phyloP scores from a whole-genome alignment of 2,888 invertebrate genomes.

The Metacarcinus magister region DNA sequence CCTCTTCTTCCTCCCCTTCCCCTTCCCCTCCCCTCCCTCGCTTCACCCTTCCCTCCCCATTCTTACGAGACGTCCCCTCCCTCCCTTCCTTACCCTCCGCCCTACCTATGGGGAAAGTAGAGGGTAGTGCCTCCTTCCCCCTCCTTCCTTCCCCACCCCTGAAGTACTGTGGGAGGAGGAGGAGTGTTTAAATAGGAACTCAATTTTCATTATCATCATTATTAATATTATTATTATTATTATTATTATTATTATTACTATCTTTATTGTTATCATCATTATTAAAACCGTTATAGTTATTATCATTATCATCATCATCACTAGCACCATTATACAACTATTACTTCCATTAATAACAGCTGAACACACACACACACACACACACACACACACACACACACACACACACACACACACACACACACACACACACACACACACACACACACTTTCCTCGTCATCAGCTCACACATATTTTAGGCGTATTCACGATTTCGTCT shows the following conservation, averaged over 20 bases:
- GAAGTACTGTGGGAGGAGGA: neutral
- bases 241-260: no score
- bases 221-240: no score
- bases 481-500: neutral
- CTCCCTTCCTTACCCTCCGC: neutral
- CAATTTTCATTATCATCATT: no score
- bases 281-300: neutral
- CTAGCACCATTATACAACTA: no score
- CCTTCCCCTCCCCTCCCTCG: no score
- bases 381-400: neutral
- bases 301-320: no score
- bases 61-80: neutral
- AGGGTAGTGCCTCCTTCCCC: neutral
- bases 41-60: neutral
- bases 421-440: slow-evolving; percentile 34
- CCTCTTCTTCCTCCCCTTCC: no score
- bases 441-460: slow-evolving; percentile 2
- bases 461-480: neutral
- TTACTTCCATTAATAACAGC: no score
- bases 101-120: neutral
- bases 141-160: neutral
- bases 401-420: slow-evolving; percentile 15
- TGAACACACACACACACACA: neutral
- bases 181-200: neutral
- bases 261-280: no score